A percentile compares a stretch with the other conserved stretches of the same genome.
Evolutionary conservation across 92 coral and sea anemone genomes (phyloP).

Genomic region (Muricea muricata): DNA sequence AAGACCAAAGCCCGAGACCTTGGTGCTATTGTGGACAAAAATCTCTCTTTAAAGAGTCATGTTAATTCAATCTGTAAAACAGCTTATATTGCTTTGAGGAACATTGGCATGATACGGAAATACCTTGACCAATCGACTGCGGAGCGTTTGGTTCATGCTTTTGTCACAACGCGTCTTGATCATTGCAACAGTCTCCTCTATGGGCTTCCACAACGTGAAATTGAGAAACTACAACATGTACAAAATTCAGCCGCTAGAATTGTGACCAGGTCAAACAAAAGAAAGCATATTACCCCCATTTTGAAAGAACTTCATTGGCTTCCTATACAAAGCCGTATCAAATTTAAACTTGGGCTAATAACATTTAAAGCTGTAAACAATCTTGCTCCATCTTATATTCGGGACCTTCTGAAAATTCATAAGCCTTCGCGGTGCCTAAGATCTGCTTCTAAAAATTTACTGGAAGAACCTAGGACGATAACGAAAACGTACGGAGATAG

Average conservation of each 20-base stretch:
- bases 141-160: slow-evolving; percentile 28
- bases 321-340: slow-evolving; percentile 31
- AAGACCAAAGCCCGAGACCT: slow-evolving; percentile 13
- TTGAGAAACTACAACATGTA: slow-evolving; percentile 22
- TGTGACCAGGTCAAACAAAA: slow-evolving; percentile 15
- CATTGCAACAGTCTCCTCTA: slow-evolving; percentile 32
- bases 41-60: slow-evolving; percentile 16
- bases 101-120: slow-evolving; percentile 24
- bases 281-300: slow-evolving; percentile 46
- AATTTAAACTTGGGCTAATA: slow-evolving; percentile 17
- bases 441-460: slow-evolving; percentile 28
- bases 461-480: slow-evolving; percentile 6
- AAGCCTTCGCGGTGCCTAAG: slow-evolving; percentile 27
- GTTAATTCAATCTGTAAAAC: slow-evolving; percentile 25
- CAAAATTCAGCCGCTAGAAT: slow-evolving; percentile 49
- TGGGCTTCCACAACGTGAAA: slow-evolving; percentile 12
- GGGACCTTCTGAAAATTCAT: slow-evolving; percentile 18
- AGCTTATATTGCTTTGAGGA: slow-evolving; percentile 1
- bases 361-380: slow-evolving; percentile 36
- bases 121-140: slow-evolving; percentile 16
- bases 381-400: slow-evolving; percentile 35
- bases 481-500: slow-evolving; percentile 40
- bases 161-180: slow-evolving; percentile 35
- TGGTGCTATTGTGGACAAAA: slow-evolving; percentile 10
- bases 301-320: slow-evolving; percentile 39